Percentiles rank a stretch among this genome's conserved stretches.
phyloP scores from a whole-genome alignment of 2,888 invertebrate species.

The Acronicta psi region DNA sequence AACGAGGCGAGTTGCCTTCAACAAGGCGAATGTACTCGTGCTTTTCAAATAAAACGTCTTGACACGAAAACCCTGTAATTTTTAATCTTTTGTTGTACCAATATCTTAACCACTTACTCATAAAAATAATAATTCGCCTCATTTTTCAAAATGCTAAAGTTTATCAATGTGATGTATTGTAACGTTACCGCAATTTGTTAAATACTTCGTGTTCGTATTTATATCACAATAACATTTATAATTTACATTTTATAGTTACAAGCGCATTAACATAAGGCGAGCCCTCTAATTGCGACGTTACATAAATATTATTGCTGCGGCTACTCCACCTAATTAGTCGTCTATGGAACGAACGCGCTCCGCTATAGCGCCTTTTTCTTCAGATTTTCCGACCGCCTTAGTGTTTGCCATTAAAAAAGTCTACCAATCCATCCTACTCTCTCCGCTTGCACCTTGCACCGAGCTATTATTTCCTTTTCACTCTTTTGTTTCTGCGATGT shows the following conservation, averaged over 20 bases:
- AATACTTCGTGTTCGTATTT: conserved; percentile 45
- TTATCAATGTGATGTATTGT: conserved; percentile 31
- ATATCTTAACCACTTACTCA: conserved; percentile 3
- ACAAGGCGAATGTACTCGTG: conserved; percentile 7
- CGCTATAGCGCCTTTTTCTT: conserved; percentile 74
- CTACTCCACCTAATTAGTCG: conserved; percentile 64
- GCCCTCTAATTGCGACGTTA: conserved; percentile 61
- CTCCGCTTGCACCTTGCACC: conserved; percentile 82
- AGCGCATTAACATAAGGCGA: conserved; percentile 60
- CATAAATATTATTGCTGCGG: conserved; percentile 65
- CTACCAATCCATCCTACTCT: conserved; percentile 73
- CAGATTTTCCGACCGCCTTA: conserved; percentile 83
- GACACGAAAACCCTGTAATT: not conserved
- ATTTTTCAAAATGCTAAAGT: conserved; percentile 19
- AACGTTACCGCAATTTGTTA: conserved; percentile 41
- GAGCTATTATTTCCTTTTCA: conserved; percentile 84
- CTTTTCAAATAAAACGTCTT: too few relatives aligned
- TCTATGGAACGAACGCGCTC: conserved; percentile 55
- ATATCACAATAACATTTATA: conserved; percentile 50
- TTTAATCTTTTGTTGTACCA: conserved; percentile 4
- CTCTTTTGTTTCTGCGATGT: conserved; percentile 85
- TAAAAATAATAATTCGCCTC: conserved; percentile 3
- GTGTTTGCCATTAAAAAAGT: conserved; percentile 75
- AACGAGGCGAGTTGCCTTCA: conserved; percentile 1
- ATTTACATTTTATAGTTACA: conserved; percentile 55